phyloP scores from a whole-genome alignment of 35 echinoderm and acorn worm species.

The Antedon bifida region DNA sequence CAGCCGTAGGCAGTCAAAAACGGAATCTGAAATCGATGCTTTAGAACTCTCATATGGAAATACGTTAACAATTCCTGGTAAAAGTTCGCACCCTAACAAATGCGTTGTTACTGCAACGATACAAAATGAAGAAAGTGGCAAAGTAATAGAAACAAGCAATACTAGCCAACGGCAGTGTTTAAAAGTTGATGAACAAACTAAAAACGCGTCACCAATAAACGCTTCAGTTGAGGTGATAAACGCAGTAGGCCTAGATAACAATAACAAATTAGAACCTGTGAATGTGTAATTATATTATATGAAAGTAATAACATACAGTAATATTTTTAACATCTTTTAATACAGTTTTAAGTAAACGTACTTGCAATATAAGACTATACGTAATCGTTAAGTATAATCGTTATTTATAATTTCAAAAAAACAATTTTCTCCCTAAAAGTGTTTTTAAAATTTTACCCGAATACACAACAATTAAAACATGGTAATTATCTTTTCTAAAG shows the following conservation, averaged over 20 bases:
- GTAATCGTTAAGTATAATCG: no score
- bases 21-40: background rate
- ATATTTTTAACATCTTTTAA: no score
- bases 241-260: background rate
- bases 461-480: no score
- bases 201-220: background rate
- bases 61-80: background rate
- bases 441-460: no score
- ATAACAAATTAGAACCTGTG: background rate
- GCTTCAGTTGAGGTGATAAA: background rate
- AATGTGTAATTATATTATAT: no score
- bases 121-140: background rate
- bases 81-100: background rate
- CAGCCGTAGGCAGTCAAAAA: constrained; percentile 13
- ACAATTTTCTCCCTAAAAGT: no score
- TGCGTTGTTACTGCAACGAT: background rate
- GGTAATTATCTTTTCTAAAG: no score
- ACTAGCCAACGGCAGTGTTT: no score
- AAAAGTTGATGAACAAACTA: background rate
- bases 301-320: no score
- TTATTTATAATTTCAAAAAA: no score
- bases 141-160: background rate
- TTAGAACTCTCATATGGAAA: background rate
- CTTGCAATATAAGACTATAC: no score
- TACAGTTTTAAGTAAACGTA: no score